phyloP scores from a whole-genome alignment of 2,888 invertebrate genomes.

The Harpalus rufipes region DNA sequence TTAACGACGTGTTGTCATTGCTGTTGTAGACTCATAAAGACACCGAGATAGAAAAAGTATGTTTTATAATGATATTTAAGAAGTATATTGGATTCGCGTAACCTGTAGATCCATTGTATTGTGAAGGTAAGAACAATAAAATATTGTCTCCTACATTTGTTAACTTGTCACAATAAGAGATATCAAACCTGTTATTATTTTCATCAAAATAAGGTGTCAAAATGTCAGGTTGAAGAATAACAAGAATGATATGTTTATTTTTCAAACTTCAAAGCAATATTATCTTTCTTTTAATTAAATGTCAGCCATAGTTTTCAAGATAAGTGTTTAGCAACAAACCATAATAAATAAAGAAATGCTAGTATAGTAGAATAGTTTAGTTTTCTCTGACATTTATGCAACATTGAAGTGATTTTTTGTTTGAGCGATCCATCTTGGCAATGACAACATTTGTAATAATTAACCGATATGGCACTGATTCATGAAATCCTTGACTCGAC shows the following conservation, averaged over 20 bases:
- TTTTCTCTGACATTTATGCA: constrained; percentile 49
- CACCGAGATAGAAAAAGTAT: too few species aligned
- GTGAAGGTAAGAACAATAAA: too few species aligned
- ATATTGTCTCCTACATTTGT: too few species aligned
- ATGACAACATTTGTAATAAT: constrained; percentile 58
- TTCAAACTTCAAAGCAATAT: neutral
- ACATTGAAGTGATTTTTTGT: constrained; percentile 37
- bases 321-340: constrained; percentile 33
- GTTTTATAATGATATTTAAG: too few species aligned
- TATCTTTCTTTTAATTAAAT: neutral
- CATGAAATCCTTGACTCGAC: constrained; percentile 61
- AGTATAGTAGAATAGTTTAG: constrained; percentile 8
- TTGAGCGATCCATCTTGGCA: constrained; percentile 56
- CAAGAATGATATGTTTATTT: neutral
- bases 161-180: neutral
- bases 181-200: neutral
- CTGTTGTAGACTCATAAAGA: too few species aligned
- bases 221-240: too few species aligned
- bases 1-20: too few species aligned
- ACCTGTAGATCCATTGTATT: too few species aligned
- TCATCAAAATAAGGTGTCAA: neutral
- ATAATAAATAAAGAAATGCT: constrained; percentile 36
- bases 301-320: constrained; percentile 13
- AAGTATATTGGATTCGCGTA: too few species aligned
- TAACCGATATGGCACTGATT: constrained; percentile 59